Base-by-base conservation (phyloP, 2,797 vertebrate genomes). In the Rhabdophis nuchalis region DNA sequence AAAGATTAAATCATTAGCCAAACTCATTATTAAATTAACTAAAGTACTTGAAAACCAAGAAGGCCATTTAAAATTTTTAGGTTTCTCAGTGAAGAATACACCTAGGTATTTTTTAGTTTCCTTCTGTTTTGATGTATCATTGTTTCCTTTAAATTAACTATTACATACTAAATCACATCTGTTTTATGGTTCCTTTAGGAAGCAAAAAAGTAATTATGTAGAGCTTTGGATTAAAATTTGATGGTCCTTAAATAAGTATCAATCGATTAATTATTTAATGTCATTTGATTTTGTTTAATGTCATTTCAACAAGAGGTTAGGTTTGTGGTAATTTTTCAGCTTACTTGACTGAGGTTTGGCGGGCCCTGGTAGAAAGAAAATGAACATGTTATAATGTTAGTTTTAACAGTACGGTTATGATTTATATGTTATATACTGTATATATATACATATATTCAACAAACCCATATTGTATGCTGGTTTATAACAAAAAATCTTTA, bases 321-420 rank as follows among this genome's bases (percentile, higher is more conserved):
- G 4, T 20, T 89, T 89, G 32, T 89, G 68, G 72, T 11, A 82
- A 46, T 46, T 82, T 46, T 82, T 64, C 14, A 32, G n/a, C 88
- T 89, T 89, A 89, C 88, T 89, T 64, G 20, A 16, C 12, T 36
- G 88, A n/a, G 12, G 0, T 52, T 36, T 89, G n/a, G n/a, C 88
- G 54, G 88, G 88, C 14, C 88, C 88, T 89, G 88, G 20, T 12
- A 72, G 61, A 89, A 89, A 89, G 88, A 72, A 89, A 89, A 36
- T 72, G 50, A 53, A 72, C 50, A 72, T 18, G 11, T 72, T 89
- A 72, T 72, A 72, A 72, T 27, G 18, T 14, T 64, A 72, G 50
- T 32, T 89, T 82, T 52, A 72, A 36, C 10, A 23, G 3, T 14
- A 64, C 11, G 53, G 5, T 50, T 53, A 89, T 12, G 27, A 10